Evolutionary conservation across 2,888 invertebrate genomes (phyloP).

Genomic region (Lampropteryx suffumata): DNA sequence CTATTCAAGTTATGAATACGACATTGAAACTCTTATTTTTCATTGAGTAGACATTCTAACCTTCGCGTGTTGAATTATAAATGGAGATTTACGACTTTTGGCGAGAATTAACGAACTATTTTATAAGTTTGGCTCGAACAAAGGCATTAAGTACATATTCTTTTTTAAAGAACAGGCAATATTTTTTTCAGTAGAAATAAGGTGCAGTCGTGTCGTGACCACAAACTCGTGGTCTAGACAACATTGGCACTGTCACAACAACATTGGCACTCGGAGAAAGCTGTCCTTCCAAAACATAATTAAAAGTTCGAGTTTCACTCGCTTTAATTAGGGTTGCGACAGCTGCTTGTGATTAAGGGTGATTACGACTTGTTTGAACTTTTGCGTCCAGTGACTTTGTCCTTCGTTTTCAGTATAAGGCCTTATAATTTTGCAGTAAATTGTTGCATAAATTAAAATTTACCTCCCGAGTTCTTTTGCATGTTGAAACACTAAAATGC

Average conservation of each 20-base stretch:
- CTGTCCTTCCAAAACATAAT: constrained; percentile 7
- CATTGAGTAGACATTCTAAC: neutral
- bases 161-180: no score
- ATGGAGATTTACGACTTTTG: neutral
- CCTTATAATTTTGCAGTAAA: no score
- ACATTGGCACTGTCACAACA: no score
- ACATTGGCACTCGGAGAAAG: no score
- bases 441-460: no score
- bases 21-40: neutral
- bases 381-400: neutral
- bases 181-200: neutral
- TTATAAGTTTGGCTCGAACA: neutral
- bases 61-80: constrained; percentile 2
- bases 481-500: no score
- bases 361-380: constrained; percentile 2
- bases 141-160: neutral
- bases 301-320: constrained; percentile 4
- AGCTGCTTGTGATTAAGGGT: neutral
- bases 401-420: neutral
- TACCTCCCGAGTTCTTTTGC: no score
- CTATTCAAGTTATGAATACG: no score
- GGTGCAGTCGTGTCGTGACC: no score
- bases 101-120: neutral
- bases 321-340: constrained; percentile 9
- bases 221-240: no score